These are phyloP conservation scores for Phrynocephalus versicolor DNA, from an alignment of 2,113 vertebrate species.

Conservation along the genomic window DNA sequence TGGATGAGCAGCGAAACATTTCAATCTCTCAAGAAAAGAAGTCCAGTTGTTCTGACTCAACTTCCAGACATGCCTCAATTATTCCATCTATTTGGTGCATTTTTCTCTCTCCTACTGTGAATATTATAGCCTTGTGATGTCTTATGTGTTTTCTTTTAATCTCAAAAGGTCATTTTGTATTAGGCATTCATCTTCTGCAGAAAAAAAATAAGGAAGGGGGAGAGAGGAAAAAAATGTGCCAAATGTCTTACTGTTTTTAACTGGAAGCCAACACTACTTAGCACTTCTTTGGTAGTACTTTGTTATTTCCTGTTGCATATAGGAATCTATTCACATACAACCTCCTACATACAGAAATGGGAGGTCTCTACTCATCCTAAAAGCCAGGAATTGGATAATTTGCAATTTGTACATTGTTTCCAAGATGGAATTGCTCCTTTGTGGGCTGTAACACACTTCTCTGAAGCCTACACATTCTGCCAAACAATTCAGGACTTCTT, in stretches of 20 bases:
- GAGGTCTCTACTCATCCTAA: slow-evolving; percentile 8
- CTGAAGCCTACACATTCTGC: slow-evolving; percentile 16
- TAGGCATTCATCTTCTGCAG: background rate
- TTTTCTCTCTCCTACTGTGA: background rate
- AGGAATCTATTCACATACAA: slow-evolving; percentile 15
- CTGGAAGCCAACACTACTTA: slow-evolving; percentile 3
- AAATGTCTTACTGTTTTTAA: slow-evolving; percentile 11
- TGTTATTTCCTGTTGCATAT: slow-evolving; percentile 16
- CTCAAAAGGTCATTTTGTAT: background rate
- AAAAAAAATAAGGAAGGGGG: background rate
- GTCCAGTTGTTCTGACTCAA: too few relatives aligned
- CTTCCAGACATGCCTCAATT: background rate
- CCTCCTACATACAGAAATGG: slow-evolving; percentile 8
- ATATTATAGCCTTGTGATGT: slow-evolving; percentile 16
- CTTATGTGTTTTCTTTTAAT: background rate
- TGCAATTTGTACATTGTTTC: slow-evolving; percentile 4
- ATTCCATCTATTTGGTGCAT: background rate
- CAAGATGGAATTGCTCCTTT: background rate
- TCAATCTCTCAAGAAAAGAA: too few relatives aligned
- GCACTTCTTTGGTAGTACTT: slow-evolving; percentile 18
- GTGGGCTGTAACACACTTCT: background rate
- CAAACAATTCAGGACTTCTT: background rate
- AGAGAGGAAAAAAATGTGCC: background rate
- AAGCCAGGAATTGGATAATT: background rate
- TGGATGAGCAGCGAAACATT: too few relatives aligned